These are phyloP conservation scores for Aphidius ervi DNA, from an alignment of 1,140 invertebrate species.

Conservation along the genomic window DNA sequence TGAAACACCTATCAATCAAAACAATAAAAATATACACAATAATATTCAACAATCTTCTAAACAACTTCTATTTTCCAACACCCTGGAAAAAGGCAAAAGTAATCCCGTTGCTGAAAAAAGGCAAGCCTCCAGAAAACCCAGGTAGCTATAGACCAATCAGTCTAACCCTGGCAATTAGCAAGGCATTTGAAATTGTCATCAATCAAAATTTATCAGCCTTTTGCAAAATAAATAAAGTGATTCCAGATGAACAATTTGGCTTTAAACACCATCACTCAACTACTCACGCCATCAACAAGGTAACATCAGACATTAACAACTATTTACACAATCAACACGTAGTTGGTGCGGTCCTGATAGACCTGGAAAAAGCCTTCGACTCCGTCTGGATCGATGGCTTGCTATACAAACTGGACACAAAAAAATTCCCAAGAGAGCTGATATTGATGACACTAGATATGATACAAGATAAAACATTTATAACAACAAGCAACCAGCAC, in stretches of 20 bases:
- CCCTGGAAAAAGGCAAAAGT: constrained; percentile 29
- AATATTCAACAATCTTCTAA: constrained; percentile 22
- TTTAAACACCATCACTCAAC: constrained; percentile 17
- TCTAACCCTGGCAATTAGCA: constrained; percentile 25
- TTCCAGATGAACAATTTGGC: constrained; percentile 18
- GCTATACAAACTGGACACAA: constrained; percentile 23
- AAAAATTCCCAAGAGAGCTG: constrained; percentile 13
- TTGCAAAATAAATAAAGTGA: constrained; percentile 9
- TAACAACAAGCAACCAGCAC: too few relatives aligned
- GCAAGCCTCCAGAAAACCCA: constrained; percentile 19
- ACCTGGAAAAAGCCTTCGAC: too few relatives aligned
- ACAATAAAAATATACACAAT: constrained; percentile 11
- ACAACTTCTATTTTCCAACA: constrained; percentile 22
- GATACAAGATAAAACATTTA: neutral
- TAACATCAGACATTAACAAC: constrained; percentile 15
- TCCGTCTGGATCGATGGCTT: constrained; percentile 25
- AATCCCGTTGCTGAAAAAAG: constrained; percentile 25
- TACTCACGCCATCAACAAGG: constrained; percentile 16
- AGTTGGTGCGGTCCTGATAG: constrained; percentile 14
- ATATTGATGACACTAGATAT: neutral
- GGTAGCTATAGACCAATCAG: constrained; percentile 28
- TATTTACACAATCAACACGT: constrained; percentile 4
- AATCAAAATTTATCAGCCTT: neutral
- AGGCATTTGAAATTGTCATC: constrained; percentile 30
- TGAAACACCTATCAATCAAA: constrained; percentile 17